These are phyloP conservation scores for Callipepla californica DNA, from an alignment of 2,113 vertebrate species.

Conservation along the genomic window DNA sequence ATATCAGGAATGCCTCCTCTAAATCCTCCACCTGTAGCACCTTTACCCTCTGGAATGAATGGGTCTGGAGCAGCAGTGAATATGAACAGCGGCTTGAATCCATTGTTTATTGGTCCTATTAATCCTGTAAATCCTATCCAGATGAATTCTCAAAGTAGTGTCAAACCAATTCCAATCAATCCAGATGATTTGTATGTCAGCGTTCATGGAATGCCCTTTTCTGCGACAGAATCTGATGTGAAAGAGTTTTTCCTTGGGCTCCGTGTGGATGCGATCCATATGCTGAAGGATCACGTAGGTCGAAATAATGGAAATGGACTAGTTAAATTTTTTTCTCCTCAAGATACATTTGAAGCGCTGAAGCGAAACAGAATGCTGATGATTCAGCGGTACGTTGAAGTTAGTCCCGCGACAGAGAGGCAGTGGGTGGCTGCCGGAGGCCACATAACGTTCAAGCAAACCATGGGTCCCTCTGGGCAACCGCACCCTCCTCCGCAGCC, in stretches of 20 bases:
- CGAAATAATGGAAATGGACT: slow-evolving; percentile 92
- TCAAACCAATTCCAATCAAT: slow-evolving; percentile 89
- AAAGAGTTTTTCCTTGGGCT: slow-evolving; percentile 96
- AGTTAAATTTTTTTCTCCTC: slow-evolving; percentile 94
- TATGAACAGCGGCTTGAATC: slow-evolving; percentile 88
- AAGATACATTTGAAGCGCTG: slow-evolving; percentile 95
- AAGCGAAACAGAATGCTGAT: slow-evolving; percentile 93
- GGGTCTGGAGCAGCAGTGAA: slow-evolving; percentile 86
- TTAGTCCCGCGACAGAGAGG: slow-evolving; percentile 92
- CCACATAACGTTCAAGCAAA: slow-evolving; percentile 76
- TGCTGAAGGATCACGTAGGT: slow-evolving; percentile 91
- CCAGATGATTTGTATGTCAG: slow-evolving; percentile 93
- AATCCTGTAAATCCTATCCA: slow-evolving; percentile 87
- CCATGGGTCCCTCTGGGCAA: slow-evolving; percentile 80
- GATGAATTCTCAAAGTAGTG: slow-evolving; percentile 88
- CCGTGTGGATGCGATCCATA: slow-evolving; percentile 88
- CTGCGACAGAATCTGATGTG: slow-evolving; percentile 90
- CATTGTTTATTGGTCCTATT: slow-evolving; percentile 92
- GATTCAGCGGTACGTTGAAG: slow-evolving; percentile 95
- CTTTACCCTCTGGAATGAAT: slow-evolving; percentile 88
- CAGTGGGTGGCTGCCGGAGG: slow-evolving; percentile 91
- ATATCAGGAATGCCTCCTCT: slow-evolving; percentile 92
- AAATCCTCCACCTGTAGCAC: slow-evolving; percentile 92
- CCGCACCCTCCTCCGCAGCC: slow-evolving; percentile 78
- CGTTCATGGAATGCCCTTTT: slow-evolving; percentile 94